Evolutionary conservation across 2,888 invertebrate species (phyloP), one percentile per base, ranked within the genome.

Genomic region (Watsonalla cultraria): DNA sequence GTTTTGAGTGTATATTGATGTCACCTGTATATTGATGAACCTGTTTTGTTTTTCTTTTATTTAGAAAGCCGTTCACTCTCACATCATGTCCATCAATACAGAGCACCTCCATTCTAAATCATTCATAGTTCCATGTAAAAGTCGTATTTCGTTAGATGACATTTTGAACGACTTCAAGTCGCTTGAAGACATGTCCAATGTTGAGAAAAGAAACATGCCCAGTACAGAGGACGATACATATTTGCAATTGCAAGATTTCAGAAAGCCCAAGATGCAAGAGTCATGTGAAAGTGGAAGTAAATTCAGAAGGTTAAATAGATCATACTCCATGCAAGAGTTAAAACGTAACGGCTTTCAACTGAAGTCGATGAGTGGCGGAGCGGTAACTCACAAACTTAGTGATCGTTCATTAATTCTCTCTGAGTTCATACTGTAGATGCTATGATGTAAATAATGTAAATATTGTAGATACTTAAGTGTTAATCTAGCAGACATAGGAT

Each of bases 391-490:
- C 37, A 82, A 79, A 54, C 60, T 58, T 45, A 51, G 63, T 24
- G 68, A 78, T 62, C 65, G 75, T 60, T 59, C 76, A 24, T 64
- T 81, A 8, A 78, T 89, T 65, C 65, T 88, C 55, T 82, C 87
- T 45, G 88, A 88, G 68, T 85, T 76, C 68, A 80, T 86, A 61
- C 61, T 84, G 70, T 88, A 86, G 72, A 76, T 64, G 46, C 59
- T 51, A 53, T 57, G 53, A 54, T 54, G 45, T 55, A 52, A 54
- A 54, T 50, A 54, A 56, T 67, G 63, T 66, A 65, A 55, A 63
- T 67, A 67, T 53, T 65, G 58, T 65, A 57, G 51, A 62, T 54
- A 42, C 0, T 37, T 7, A n/a, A 34, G 6, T 7, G 7, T 37
- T 34, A 13, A 47, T 47, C 34, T 37, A 6, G 7, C 13, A 35